Conservation (phyloP, 2,113 vertebrate genomes). For the Anguilla rostrata region DNA sequence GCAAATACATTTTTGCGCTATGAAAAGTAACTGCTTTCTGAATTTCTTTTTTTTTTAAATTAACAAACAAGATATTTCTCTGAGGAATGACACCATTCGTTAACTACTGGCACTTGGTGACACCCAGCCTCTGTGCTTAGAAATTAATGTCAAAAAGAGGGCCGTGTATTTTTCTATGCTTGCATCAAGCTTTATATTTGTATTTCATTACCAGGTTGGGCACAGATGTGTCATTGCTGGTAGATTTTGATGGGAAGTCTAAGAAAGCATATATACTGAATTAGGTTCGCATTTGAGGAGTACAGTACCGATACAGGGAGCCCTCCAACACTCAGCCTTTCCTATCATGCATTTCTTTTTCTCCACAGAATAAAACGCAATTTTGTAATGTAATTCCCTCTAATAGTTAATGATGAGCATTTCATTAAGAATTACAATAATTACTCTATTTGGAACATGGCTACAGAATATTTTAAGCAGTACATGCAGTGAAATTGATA, state of each 20-base stretch:
- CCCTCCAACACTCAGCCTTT: neutral
- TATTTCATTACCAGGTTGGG: neutral
- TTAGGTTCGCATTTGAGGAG: neutral
- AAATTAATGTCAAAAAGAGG: too few species aligned
- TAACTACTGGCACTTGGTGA: too few species aligned
- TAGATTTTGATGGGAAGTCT: neutral
- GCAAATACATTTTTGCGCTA: too few species aligned
- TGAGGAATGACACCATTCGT: neutral
- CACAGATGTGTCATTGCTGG: neutral
- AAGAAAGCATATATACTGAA: neutral
- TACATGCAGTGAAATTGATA: too few species aligned
- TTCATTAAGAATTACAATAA: neutral
- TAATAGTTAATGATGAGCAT: too few species aligned
- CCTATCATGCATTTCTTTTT: neutral
- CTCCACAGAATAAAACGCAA: neutral
- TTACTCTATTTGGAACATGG: too few species aligned
- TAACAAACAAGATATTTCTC: neutral
- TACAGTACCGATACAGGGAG: neutral
- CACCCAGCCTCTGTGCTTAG: too few species aligned
- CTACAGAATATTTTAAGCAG: too few species aligned
- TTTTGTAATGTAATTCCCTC: neutral
- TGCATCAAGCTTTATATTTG: neutral
- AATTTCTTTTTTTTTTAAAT: neutral
- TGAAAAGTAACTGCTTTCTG: neutral
- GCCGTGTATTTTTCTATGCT: neutral